Evolutionary conservation across 2,888 invertebrate genomes (phyloP), one percentile per base, ranked within the genome.

Genomic region (Brenthis ino): DNA sequence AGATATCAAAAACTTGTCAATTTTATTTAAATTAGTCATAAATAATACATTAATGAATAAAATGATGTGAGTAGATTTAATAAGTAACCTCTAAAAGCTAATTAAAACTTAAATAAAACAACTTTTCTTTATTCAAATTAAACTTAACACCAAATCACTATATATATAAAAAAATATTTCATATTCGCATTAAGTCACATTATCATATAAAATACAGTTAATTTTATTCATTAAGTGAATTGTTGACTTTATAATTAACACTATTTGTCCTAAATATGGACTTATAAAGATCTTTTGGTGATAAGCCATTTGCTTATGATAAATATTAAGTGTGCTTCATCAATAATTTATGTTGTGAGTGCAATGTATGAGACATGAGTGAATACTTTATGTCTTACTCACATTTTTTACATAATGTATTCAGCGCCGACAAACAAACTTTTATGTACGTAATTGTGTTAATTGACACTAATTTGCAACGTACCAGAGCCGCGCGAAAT

Each of bases 401-500:
- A 57, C 55, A 57, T 57, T 57, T 14, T 14, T 33, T 57, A 28
- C 28, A 28, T 28, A 48, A 60, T 28, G 48, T 50, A 28, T 57
- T 37, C 6, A 48, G 3, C 28, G 3, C 37, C 8, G 28, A 8
- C 8, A 50, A 8, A 50, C 48, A n/a, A 24, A 58, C 14, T 48
- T 48, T 43, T 51, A 55, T 51, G 43, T 33, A 28, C 6, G 43
- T 51, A 47, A 47, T 63, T 24, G 64, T 57, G 71, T 71, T 57
- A 73, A 74, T 71, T 72, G 72, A 13, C 65, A 64, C 61, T 73
- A 72, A 76, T 74, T 64, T 57, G 50, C 74, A 70, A 64, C 61
- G 73, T 75, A 74, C 70, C 53, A 66, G 60, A 68, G 69, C 71
- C 67, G 73, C 75, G 73, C 75, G 67, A 74, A 72, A 69, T 75